phyloP scores from a whole-genome alignment of 2,888 invertebrate species.

The Cheiracanthium punctorium region DNA sequence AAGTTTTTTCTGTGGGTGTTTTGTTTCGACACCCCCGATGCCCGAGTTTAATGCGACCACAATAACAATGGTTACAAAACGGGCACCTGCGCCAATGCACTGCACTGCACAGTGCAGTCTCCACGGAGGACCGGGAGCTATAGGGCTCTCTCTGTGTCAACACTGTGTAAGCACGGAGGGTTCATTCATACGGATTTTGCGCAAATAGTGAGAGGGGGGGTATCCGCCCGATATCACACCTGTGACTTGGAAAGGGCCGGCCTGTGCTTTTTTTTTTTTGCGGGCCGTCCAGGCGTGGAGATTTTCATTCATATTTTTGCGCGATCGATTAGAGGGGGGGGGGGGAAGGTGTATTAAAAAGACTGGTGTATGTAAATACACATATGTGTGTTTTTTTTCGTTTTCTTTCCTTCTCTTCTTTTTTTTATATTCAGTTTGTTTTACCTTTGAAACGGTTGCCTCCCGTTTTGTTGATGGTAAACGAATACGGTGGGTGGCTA shows the following conservation, averaged over 20 bases:
- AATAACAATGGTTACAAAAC: constrained; percentile 49
- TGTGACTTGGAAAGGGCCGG: constrained; percentile 41
- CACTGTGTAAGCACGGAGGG: constrained; percentile 23
- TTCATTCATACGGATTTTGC: constrained; percentile 36
- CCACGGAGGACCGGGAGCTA: background rate
- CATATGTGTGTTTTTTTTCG: too few species aligned
- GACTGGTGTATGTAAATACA: background rate
- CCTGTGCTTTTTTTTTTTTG: constrained; percentile 31
- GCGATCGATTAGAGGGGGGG: background rate
- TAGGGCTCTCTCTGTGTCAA: constrained; percentile 43
- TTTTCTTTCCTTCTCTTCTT: too few species aligned
- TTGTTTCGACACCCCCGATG: constrained; percentile 47
- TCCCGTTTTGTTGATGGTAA: too few species aligned
- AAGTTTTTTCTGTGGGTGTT: constrained; percentile 17
- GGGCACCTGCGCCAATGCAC: constrained; percentile 64
- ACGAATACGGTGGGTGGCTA: too few species aligned
- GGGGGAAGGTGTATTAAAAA: background rate
- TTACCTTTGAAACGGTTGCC: too few species aligned
- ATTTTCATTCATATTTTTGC: constrained; percentile 11
- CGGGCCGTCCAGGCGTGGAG: background rate
- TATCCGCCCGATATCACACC: constrained; percentile 34
- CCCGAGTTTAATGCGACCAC: constrained; percentile 57
- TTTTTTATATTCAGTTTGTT: too few species aligned
- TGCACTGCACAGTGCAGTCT: too few species aligned
- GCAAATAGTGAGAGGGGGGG: constrained; percentile 40